Evolutionary conservation across 2,113 vertebrate genomes (phyloP).

Genomic region (Oryzias javanicus): DNA sequence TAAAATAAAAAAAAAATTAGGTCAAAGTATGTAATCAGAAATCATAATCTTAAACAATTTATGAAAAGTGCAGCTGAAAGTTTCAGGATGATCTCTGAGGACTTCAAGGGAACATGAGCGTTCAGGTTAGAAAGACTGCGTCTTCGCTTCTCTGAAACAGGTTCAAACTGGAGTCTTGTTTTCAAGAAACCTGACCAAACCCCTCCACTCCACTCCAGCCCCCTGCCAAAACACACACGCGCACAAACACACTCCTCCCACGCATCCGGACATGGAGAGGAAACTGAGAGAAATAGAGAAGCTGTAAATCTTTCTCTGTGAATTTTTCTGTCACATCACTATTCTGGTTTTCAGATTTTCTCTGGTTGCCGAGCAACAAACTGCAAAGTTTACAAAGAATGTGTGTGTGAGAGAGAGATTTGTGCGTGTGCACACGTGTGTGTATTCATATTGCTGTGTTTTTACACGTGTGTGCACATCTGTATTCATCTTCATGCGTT

Average conservation of each 20-base stretch:
- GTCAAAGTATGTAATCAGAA: too few species aligned
- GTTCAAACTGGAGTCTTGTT: too few species aligned
- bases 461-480: not conserved
- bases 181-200: too few species aligned
- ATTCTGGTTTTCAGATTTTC: slow-evolving; percentile 46
- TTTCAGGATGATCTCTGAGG: too few species aligned
- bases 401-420: slow-evolving; percentile 11
- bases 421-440: not conserved
- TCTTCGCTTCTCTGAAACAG: too few species aligned
- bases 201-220: too few species aligned
- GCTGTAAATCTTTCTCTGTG: slow-evolving; percentile 15
- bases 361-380: slow-evolving; percentile 60
- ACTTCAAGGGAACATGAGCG: too few species aligned
- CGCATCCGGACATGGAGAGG: not conserved
- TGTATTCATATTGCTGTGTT: not conserved
- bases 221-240: too few species aligned
- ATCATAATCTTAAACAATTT: too few species aligned
- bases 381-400: slow-evolving; percentile 43
- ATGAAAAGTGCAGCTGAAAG: too few species aligned
- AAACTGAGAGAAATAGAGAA: slow-evolving; percentile 17
- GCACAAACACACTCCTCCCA: not conserved
- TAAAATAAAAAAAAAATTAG: too few species aligned
- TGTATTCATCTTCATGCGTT: not conserved
- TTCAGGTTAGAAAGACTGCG: too few species aligned
- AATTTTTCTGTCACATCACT: slow-evolving; percentile 17